Percentiles rank a stretch among this genome's conserved stretches.
These are phyloP conservation scores for Lasiommata megera DNA, from an alignment of 2,888 invertebrate genomes.

Conservation along the genomic window DNA sequence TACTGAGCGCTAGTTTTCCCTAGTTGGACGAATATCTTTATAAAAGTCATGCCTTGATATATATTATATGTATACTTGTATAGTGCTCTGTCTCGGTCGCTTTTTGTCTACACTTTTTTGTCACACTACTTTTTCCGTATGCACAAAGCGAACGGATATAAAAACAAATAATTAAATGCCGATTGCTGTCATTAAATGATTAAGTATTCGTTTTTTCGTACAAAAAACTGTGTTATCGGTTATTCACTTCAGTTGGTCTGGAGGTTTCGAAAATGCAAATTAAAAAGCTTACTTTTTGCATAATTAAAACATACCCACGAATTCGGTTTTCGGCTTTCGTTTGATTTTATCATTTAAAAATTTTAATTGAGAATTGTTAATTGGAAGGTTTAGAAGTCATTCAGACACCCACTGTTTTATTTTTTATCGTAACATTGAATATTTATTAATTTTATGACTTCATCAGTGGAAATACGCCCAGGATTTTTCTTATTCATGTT, in stretches of 20 bases:
- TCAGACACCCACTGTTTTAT: too few species aligned
- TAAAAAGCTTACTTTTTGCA: not conserved
- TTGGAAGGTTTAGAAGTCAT: not conserved
- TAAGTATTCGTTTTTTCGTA: constrained; percentile 14
- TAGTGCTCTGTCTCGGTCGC: constrained; percentile 11
- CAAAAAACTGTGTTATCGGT: constrained; percentile 20
- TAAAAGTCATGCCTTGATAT: too few species aligned
- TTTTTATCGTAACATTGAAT: too few species aligned
- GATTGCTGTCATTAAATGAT: constrained; percentile 26
- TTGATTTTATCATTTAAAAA: not conserved
- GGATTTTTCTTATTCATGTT: too few species aligned
- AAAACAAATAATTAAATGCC: constrained; percentile 22
- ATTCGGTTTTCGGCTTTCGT: not conserved
- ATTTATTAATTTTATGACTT: too few species aligned
- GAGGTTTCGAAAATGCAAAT: not conserved
- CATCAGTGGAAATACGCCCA: too few species aligned
- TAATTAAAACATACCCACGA: not conserved
- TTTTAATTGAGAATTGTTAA: not conserved
- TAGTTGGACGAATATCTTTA: too few species aligned
- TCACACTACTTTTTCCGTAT: constrained; percentile 9
- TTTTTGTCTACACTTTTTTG: constrained; percentile 14
- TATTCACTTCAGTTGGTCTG: not conserved
- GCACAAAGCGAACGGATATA: constrained; percentile 16
- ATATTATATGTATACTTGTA: too few species aligned
- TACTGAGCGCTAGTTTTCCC: too few species aligned